Percentiles rank a stretch among this genome's conserved stretches.
These are phyloP conservation scores for Rhamnusium bicolor DNA, from an alignment of 2,888 invertebrate genomes.

Conservation along the genomic window DNA sequence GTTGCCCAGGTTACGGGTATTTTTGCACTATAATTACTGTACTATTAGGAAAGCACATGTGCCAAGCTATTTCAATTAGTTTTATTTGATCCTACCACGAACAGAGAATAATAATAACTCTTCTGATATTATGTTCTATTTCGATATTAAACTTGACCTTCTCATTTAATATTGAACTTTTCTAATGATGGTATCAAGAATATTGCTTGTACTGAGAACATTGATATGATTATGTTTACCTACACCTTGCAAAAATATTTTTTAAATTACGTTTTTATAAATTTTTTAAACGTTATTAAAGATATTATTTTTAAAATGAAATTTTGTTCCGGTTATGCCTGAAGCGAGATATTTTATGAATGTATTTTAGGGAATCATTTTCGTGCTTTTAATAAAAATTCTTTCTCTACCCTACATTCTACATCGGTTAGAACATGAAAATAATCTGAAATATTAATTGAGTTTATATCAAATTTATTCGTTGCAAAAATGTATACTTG, in stretches of 20 bases:
- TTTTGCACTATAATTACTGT: too few species aligned
- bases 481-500: background rate
- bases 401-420: background rate
- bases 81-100: too few species aligned
- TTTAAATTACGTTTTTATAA: background rate
- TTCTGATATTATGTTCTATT: background rate
- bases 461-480: background rate
- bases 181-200: background rate
- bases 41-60: too few species aligned
- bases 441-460: background rate
- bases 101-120: too few species aligned
- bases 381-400: background rate
- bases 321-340: background rate
- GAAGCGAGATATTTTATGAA: background rate
- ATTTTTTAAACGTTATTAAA: background rate
- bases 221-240: conserved; percentile 1
- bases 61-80: too few species aligned
- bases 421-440: background rate
- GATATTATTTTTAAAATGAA: background rate
- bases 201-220: background rate
- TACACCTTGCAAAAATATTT: background rate
- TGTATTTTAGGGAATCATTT: background rate
- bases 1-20: too few species aligned
- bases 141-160: background rate
- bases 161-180: background rate